Evolutionary conservation across 2,888 invertebrate genomes (phyloP).

Genomic region (Ennomos fuscantarius): DNA sequence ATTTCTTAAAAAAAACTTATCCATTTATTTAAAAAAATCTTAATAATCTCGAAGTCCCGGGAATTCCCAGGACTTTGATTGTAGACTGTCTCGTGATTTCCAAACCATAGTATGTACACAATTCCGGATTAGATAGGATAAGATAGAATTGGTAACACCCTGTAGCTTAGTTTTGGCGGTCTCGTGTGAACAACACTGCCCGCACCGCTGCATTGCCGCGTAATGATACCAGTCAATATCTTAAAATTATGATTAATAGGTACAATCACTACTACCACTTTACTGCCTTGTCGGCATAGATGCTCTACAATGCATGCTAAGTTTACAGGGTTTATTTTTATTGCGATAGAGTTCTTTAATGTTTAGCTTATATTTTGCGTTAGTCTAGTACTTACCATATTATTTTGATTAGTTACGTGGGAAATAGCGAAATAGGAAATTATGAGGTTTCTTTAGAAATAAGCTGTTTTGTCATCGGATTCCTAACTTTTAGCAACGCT

Average conservation of each 20-base stretch:
- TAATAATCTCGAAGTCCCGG: too few relatives aligned
- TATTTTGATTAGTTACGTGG: too few relatives aligned
- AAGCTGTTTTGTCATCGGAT: too few relatives aligned
- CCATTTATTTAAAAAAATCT: too few relatives aligned
- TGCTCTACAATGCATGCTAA: neutral
- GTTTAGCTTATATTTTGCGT: neutral
- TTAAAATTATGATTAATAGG: conserved; percentile 80
- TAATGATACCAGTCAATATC: conserved; percentile 77
- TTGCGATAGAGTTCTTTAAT: conserved; percentile 3
- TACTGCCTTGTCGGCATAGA: conserved; percentile 5
- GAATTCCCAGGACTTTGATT: too few relatives aligned
- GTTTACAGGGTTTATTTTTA: neutral
- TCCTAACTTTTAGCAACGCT: too few relatives aligned
- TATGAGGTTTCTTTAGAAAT: too few relatives aligned
- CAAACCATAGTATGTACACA: too few relatives aligned
- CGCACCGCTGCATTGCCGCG: conserved; percentile 52
- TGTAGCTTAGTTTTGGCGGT: conserved; percentile 57
- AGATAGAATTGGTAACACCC: conserved; percentile 41
- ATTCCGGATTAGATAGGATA: too few relatives aligned
- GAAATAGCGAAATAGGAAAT: too few relatives aligned
- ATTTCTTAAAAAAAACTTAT: too few relatives aligned
- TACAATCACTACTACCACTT: conserved; percentile 21
- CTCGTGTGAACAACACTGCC: conserved; percentile 69
- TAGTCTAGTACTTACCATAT: neutral
- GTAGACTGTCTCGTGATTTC: too few relatives aligned